These are phyloP conservation scores for Amphiprion ocellaris DNA, from an alignment of 2,113 vertebrate genomes.

Conservation along the genomic window DNA sequence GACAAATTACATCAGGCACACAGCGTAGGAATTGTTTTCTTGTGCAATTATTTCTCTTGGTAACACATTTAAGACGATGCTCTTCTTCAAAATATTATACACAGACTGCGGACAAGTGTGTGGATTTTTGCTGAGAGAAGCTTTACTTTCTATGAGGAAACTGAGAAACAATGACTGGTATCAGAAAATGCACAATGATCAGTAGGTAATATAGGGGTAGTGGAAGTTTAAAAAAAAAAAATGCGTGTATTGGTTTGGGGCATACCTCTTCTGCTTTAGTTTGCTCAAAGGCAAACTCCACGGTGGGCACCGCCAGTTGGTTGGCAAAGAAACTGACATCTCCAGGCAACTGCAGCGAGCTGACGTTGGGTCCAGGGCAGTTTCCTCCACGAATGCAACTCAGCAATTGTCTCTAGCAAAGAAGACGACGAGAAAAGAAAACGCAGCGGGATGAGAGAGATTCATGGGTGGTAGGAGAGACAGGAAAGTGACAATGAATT, in stretches of 20 bases:
- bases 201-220: not conserved
- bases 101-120: not conserved
- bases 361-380: constrained; percentile 87
- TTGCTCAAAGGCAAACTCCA: constrained; percentile 90
- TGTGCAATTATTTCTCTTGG: not conserved
- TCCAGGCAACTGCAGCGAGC: constrained; percentile 90
- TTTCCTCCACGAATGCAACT: constrained; percentile 84
- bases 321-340: constrained; percentile 93
- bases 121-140: not conserved
- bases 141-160: constrained; percentile 10
- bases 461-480: not conserved
- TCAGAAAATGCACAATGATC: not conserved
- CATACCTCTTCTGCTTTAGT: constrained; percentile 86
- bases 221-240: not conserved
- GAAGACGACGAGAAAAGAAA: not conserved
- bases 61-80: not conserved
- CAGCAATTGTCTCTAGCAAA: constrained; percentile 85
- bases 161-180: not conserved
- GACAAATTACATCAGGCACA: not conserved
- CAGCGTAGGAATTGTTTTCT: not conserved
- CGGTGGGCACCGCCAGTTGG: constrained; percentile 90
- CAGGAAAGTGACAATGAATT: too few species aligned
- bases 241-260: not conserved
- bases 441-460: not conserved
- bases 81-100: not conserved